Conservation (phyloP, 2,888 invertebrate genomes). For the Patella depressa region DNA sequence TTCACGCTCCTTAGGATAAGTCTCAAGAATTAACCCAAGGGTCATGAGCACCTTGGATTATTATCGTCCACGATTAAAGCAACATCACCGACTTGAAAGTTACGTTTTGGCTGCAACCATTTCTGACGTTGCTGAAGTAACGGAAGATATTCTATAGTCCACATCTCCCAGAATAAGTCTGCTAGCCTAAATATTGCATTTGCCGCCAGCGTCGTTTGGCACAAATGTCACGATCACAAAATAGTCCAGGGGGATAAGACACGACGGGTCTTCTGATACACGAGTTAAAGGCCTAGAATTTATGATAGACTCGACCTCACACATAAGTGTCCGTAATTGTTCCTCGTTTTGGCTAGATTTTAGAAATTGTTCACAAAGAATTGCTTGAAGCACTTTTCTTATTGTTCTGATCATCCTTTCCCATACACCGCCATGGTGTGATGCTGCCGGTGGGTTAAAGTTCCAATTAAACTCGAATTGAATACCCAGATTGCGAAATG, state of each 20-base stretch:
- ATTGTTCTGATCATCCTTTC: slow-evolving; percentile 24
- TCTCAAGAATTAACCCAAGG: slow-evolving; percentile 21
- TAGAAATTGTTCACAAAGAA: slow-evolving; percentile 23
- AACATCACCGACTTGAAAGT: slow-evolving; percentile 29
- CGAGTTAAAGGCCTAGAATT: slow-evolving; percentile 38
- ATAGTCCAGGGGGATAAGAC: slow-evolving; percentile 7
- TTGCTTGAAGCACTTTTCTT: slow-evolving; percentile 13
- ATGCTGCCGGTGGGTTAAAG: slow-evolving; percentile 22
- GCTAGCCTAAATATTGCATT: slow-evolving; percentile 21
- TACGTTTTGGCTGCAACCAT: slow-evolving; percentile 19
- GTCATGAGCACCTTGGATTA: slow-evolving; percentile 26
- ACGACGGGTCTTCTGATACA: slow-evolving; percentile 19
- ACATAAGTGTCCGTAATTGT: slow-evolving; percentile 32
- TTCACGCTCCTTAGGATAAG: slow-evolving; percentile 27
- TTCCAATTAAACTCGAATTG: slow-evolving; percentile 4
- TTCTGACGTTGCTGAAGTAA: slow-evolving; percentile 26
- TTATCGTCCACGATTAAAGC: slow-evolving; percentile 29
- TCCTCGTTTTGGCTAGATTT: slow-evolving; percentile 20
- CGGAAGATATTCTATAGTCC: slow-evolving; percentile 30
- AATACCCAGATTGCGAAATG: not conserved
- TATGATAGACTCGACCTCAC: slow-evolving; percentile 35
- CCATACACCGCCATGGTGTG: slow-evolving; percentile 24
- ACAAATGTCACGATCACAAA: slow-evolving; percentile 6
- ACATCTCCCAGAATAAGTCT: slow-evolving; percentile 29
- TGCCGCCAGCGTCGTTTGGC: slow-evolving; percentile 8